Base-by-base conservation (phyloP, 2,113 vertebrate species). In the Takifugu bimaculatus region DNA sequence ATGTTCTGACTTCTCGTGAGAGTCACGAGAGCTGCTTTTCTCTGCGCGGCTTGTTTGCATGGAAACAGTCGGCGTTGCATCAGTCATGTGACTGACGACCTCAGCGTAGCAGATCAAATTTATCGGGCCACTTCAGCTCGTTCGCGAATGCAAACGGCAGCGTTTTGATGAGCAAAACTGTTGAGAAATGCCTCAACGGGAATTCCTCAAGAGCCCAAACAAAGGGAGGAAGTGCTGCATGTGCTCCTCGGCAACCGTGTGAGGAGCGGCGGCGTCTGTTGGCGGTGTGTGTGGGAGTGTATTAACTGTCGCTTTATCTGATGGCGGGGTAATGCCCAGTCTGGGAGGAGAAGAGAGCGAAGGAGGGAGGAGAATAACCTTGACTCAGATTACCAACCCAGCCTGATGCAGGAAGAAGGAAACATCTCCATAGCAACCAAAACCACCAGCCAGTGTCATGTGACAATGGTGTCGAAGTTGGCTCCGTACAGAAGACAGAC, bases 401-500 rank as follows among this genome's bases (percentile, higher is more conserved):
- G 90, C 88, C 86, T 75, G 84, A 90, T 90, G 89, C 90, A 91
- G 90, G 87, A 89, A 92, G 90, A 88, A 92, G 91, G 92, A 94
- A 93, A 91, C 77, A 88, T 93, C 86, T 57, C 92, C 91, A 92
- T 92, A 89, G 89, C 90, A 93, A 94, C 92, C 80, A 87, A 91
- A 93, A 92, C 89, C 90, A 92, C 89, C 88, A 92, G 89, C 87
- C 86, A 88, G 91, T 87, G 90, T 89, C 89, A 92, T 88, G 76
- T 83, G 88, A 93, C 90, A 91, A 88, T 85, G 82, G 70, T 64
- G 76, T 20, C 20, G 79, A 14, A 14, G 45, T 70, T 68, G 79
- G 82, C 78, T 88, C 82, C 81, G 74, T 71, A 81, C 83, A 85
- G 84, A 86, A 84, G 83, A 85, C 77, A 70, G 57, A 70, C 78